These are phyloP conservation scores for Aphyosemion australe DNA, from an alignment of 2,113 vertebrate genomes.

Conservation along the genomic window DNA sequence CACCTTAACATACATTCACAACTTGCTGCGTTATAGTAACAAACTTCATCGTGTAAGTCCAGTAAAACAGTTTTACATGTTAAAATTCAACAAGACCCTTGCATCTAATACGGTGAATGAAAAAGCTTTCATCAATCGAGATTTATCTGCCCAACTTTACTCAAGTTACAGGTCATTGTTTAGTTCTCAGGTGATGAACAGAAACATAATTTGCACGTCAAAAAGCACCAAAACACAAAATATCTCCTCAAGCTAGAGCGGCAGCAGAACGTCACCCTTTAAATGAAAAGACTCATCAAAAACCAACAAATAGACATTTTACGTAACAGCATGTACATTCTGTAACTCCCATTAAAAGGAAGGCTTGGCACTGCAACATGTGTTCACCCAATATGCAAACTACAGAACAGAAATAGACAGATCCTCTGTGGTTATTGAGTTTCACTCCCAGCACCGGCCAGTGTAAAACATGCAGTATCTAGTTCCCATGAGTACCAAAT, in stretches of 20 bases:
- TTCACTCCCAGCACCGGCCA: constrained; percentile 13
- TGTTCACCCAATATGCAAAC: constrained; percentile 4
- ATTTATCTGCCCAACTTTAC: neutral
- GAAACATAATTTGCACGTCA: neutral
- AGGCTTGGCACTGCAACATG: constrained; percentile 1
- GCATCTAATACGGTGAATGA: too few species aligned
- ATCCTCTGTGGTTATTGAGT: constrained; percentile 1
- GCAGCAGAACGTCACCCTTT: neutral
- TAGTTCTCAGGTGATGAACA: neutral
- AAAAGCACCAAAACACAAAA: neutral
- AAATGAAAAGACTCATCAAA: neutral
- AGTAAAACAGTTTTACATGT: neutral
- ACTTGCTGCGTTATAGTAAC: neutral
- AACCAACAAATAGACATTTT: too few species aligned
- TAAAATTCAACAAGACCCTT: too few species aligned
- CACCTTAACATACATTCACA: constrained; percentile 4
- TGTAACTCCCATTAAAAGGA: constrained; percentile 6
- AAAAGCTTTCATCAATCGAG: too few species aligned
- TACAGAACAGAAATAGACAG: constrained; percentile 24
- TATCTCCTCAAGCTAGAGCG: neutral
- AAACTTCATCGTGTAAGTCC: neutral
- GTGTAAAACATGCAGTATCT: constrained; percentile 3
- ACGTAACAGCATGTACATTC: neutral
- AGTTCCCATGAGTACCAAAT: neutral
- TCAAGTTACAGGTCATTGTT: too few species aligned